Evolutionary conservation across 2,797 vertebrate genomes (phyloP).

Genomic region (Heterohyrax brucei): DNA sequence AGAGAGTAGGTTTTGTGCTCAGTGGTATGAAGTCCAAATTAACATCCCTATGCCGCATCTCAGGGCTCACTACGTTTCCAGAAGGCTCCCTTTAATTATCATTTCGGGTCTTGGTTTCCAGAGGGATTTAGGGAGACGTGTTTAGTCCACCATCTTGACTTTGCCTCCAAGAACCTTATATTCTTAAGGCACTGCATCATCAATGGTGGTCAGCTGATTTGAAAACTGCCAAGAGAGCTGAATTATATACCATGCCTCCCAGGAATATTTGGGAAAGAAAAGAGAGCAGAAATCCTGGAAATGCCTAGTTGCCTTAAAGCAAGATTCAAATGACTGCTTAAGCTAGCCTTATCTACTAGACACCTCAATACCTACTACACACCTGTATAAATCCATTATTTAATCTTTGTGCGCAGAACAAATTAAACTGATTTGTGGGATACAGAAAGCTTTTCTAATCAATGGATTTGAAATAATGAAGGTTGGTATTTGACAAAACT

Average conservation of each 20-base stretch:
- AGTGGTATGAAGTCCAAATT: too few relatives aligned
- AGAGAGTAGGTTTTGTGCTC: too few relatives aligned
- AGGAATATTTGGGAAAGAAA: not conserved
- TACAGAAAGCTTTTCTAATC: not conserved
- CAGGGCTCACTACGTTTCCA: too few relatives aligned
- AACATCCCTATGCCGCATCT: too few relatives aligned
- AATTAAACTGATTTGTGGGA: not conserved
- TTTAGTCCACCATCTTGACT: too few relatives aligned
- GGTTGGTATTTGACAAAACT: not conserved
- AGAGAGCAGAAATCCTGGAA: not conserved
- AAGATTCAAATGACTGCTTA: not conserved
- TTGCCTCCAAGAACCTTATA: not conserved
- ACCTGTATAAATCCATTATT: not conserved
- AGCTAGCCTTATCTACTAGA: not conserved
- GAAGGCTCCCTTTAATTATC: too few relatives aligned
- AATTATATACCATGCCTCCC: not conserved
- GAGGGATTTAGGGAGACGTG: too few relatives aligned
- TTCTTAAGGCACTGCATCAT: slow-evolving; percentile 17
- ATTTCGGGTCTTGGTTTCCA: too few relatives aligned
- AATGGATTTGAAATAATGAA: not conserved
- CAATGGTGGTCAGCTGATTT: not conserved
- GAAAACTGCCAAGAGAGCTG: not conserved
- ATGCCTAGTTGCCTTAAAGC: not conserved
- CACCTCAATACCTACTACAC: not conserved
- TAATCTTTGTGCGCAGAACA: not conserved